Evolutionary conservation across 1,140 invertebrate species (phyloP), one percentile per base, ranked within the genome.

Genomic region (Oryzaephilus surinamensis): DNA sequence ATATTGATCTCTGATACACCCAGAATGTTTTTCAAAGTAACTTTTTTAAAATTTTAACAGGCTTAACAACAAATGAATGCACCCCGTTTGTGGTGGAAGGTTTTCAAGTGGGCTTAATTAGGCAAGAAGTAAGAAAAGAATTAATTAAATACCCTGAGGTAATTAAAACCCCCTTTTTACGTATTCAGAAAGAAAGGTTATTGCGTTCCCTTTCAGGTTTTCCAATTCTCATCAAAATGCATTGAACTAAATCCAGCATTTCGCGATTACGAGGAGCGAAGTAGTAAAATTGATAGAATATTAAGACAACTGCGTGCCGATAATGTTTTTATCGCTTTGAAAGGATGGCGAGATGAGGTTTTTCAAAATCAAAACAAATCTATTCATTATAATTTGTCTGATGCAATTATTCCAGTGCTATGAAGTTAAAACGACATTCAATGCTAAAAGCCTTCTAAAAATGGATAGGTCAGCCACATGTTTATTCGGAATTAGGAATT

Each of bases 301-400:
- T 66, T 95, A 35, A 70, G 72, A 53, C 73, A 82, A 62, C 69
- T 89, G 55, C 68, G 79, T 37, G 67, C 63, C 39, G 64, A 75
- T 42, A 72, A 72, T 54, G 63, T 64, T 26, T 79, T 84, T 51
- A 57, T 75, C 11, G 76, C 81, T 4, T 62, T 95, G 2, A 77
- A 79, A 57, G 89, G 89, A 4, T 95, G 90, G 91, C 72, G 90
- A 59, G 80, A 94, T 68, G 91, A 95, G 72, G 81, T 83, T n/a
- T n/a, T n/a, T n/a, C n/a, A n/a, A n/a, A n/a, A n/a, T n/a, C n/a
- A n/a, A n/a, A n/a, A n/a, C n/a, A n/a, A 64, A 54, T 16, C 38
- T 32, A 35, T 33, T 23, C 32, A 11, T 23, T 38, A 16, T 11
- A 6, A 29, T 6, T 31, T 16, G 1, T 21, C 13, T n/a, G 15